Evolutionary conservation across 2,113 vertebrate genomes (phyloP).

Genomic region (Pachycephala philippinensis): DNA sequence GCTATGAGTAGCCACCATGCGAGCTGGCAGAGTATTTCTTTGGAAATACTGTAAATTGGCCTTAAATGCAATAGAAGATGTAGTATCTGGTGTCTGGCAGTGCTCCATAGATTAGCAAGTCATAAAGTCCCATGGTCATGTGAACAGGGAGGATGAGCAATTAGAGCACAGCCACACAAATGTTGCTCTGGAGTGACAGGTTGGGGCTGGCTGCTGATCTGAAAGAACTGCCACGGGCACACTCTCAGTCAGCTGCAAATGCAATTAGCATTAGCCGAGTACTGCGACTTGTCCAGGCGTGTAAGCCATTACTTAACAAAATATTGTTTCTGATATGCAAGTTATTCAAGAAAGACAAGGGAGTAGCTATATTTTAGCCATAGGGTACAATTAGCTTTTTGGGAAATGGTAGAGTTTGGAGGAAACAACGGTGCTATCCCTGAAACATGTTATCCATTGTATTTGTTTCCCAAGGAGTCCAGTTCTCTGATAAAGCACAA

Average conservation of each 20-base stretch:
- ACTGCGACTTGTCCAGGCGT: not conserved
- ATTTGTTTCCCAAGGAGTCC: not conserved
- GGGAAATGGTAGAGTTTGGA: not conserved
- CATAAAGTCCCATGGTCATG: not conserved
- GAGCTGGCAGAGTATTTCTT: not conserved
- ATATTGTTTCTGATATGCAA: not conserved
- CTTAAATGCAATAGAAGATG: not conserved
- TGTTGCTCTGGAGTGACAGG: not conserved
- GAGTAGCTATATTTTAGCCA: not conserved
- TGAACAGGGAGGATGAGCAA: not conserved
- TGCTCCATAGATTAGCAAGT: not conserved
- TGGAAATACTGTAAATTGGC: not conserved
- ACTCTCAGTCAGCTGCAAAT: not conserved
- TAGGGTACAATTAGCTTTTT: not conserved
- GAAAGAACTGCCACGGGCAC: not conserved
- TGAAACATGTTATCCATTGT: not conserved
- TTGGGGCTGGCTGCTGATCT: not conserved
- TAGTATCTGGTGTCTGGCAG: not conserved
- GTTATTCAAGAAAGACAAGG: not conserved
- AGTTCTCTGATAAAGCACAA: not conserved
- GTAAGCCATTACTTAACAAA: not conserved
- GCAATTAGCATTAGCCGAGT: not conserved
- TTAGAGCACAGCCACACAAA: not conserved
- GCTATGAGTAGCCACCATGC: not conserved
- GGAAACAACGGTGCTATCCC: not conserved